phyloP scores from a whole-genome alignment of 2,113 vertebrate species.

The Etheostoma spectabile region DNA sequence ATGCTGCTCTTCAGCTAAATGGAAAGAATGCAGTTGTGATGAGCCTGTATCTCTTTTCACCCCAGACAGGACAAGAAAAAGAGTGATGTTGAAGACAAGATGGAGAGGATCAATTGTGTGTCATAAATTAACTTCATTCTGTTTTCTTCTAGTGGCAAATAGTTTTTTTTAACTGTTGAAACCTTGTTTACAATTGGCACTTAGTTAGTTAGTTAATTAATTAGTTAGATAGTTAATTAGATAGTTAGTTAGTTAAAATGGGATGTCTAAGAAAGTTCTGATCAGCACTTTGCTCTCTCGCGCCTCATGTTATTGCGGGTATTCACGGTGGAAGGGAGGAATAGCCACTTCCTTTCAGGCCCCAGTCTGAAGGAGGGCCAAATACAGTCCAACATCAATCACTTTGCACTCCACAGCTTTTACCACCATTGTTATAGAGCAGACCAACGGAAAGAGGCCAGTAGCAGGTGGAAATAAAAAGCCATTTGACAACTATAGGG shows the following conservation, averaged over 20 bases:
- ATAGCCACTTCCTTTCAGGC: slow-evolving; percentile 78
- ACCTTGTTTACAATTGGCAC: slow-evolving; percentile 68
- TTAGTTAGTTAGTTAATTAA: slow-evolving; percentile 1
- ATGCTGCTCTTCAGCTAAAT: slow-evolving; percentile 59
- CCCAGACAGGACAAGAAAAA: slow-evolving; percentile 39
- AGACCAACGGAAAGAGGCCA: slow-evolving; percentile 85
- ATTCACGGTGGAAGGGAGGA: slow-evolving; percentile 67
- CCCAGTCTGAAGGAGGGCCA: slow-evolving; percentile 83
- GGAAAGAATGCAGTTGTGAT: slow-evolving; percentile 76
- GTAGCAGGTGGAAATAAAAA: slow-evolving; percentile 87
- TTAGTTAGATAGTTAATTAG: too few relatives aligned
- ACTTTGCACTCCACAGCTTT: slow-evolving; percentile 78
- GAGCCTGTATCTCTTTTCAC: slow-evolving; percentile 64
- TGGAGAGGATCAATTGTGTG: slow-evolving; percentile 31
- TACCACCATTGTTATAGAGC: slow-evolving; percentile 85
- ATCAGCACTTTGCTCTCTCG: slow-evolving; percentile 69
- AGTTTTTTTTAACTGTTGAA: slow-evolving; percentile 70
- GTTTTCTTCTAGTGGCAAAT: slow-evolving; percentile 58
- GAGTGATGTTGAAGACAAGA: slow-evolving; percentile 42
- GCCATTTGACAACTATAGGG: slow-evolving; percentile 75
- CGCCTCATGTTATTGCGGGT: slow-evolving; percentile 51
- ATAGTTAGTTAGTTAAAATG: slow-evolving; percentile 15
- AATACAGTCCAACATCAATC: slow-evolving; percentile 85
- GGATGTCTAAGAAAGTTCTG: slow-evolving; percentile 61
- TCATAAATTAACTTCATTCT: slow-evolving; percentile 60